Evolutionary conservation across 2,113 vertebrate species (phyloP).

Genomic region (Mugil cephalus): DNA sequence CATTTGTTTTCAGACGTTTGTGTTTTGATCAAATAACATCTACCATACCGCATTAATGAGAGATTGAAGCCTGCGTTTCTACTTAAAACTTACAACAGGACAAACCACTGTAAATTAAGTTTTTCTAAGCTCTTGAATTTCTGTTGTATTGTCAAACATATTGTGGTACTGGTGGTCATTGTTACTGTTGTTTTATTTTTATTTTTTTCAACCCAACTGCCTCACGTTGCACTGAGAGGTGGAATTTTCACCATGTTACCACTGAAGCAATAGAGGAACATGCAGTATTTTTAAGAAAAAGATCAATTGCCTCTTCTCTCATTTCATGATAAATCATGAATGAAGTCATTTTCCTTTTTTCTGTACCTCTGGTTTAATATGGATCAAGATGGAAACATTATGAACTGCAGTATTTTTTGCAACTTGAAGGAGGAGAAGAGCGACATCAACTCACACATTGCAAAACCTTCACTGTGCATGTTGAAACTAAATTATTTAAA

Average conservation of each 20-base stretch:
- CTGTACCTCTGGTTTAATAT: neutral
- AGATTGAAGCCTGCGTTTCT: conserved; percentile 4
- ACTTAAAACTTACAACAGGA: conserved; percentile 6
- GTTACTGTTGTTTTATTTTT: neutral
- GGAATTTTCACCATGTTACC: neutral
- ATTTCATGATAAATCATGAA: neutral
- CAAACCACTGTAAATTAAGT: conserved; percentile 47
- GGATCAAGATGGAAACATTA: neutral
- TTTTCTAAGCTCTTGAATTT: neutral
- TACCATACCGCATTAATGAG: conserved; percentile 2
- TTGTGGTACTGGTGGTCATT: conserved; percentile 16
- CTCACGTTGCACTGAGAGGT: neutral
- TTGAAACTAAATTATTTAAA: too few relatives aligned
- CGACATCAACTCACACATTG: neutral
- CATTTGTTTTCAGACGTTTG: conserved; percentile 24
- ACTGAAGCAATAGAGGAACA: conserved; percentile 16
- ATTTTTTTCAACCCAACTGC: neutral
- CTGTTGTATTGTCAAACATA: neutral
- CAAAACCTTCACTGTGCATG: too few relatives aligned
- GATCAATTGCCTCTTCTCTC: neutral
- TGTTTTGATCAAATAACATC: conserved; percentile 27
- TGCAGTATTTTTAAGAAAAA: conserved; percentile 7
- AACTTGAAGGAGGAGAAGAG: neutral
- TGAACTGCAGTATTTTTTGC: neutral
- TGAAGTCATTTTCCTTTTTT: neutral